These are phyloP conservation scores for Brachirus orientalis DNA, from an alignment of 2,113 vertebrate genomes.

Conservation along the genomic window DNA sequence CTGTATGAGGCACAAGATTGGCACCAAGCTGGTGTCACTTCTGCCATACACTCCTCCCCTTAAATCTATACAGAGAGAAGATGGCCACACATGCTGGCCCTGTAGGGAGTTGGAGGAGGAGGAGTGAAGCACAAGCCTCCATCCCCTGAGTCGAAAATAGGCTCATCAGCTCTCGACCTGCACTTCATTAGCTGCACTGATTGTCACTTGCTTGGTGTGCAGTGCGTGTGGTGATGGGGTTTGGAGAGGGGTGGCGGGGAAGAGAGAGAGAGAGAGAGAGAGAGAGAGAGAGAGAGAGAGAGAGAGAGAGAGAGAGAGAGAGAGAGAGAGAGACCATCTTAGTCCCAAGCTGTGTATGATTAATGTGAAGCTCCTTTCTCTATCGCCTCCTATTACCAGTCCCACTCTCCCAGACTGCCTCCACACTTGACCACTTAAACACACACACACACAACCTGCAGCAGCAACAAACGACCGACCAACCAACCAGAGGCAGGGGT, in stretches of 20 bases:
- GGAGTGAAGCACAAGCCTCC: constrained; percentile 32
- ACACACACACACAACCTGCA: constrained; percentile 49
- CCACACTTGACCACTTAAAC: constrained; percentile 78
- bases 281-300: constrained; percentile 10
- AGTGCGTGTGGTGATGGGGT: constrained; percentile 21
- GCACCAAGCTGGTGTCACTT: constrained; percentile 67
- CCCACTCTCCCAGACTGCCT: constrained; percentile 69
- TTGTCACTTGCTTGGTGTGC: constrained; percentile 51
- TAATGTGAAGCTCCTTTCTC: constrained; percentile 80
- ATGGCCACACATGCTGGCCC: constrained; percentile 53
- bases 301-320: constrained; percentile 17
- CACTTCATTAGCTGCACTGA: constrained; percentile 73
- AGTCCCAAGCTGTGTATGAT: constrained; percentile 74
- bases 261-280: neutral
- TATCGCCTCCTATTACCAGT: constrained; percentile 79
- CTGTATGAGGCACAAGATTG: constrained; percentile 58
- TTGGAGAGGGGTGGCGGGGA: neutral
- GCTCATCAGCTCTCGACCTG: constrained; percentile 71
- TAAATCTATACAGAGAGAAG: constrained; percentile 61
- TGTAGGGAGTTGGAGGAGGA: constrained; percentile 46
- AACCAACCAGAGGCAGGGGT: constrained; percentile 32
- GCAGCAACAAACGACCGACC: constrained; percentile 54
- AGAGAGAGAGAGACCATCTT: constrained; percentile 50
- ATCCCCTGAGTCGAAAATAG: constrained; percentile 57
- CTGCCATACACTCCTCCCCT: constrained; percentile 67